Conservation (phyloP, 2,113 vertebrate genomes). For the Rhipidura dahli region DNA sequence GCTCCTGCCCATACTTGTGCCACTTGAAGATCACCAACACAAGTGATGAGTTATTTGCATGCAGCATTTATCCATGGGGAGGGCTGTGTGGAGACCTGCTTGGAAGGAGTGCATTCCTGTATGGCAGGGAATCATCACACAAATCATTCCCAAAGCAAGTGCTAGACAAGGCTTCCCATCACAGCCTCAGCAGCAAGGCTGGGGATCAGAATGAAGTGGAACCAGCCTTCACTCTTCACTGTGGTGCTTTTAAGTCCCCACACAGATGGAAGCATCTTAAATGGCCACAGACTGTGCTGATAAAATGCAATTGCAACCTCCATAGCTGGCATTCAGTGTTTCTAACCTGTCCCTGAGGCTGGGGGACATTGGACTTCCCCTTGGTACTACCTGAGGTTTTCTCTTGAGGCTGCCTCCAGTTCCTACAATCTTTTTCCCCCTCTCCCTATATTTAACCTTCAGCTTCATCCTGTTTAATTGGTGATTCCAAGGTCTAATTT, state of each 20-base stretch:
- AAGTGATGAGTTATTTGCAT: not conserved
- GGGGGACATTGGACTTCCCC: not conserved
- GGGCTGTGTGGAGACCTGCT: not conserved
- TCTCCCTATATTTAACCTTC: not conserved
- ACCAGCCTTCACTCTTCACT: not conserved
- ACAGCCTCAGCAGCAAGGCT: not conserved
- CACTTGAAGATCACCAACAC: not conserved
- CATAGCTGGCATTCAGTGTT: not conserved
- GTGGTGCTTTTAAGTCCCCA: not conserved
- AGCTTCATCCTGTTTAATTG: not conserved
- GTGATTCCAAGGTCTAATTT: not conserved
- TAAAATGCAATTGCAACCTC: not conserved
- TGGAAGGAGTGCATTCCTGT: not conserved
- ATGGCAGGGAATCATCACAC: not conserved
- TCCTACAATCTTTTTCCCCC: rapidly evolving
- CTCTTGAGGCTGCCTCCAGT: not conserved
- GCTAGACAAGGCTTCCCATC: not conserved
- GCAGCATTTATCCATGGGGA: rapidly evolving
- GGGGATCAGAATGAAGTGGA: not conserved
- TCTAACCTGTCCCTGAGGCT: not conserved
- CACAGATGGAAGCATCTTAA: not conserved
- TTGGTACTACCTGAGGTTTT: not conserved
- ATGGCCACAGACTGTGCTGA: not conserved
- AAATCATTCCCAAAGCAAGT: not conserved
- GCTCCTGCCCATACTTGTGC: not conserved